Base-by-base conservation (phyloP, 2,888 invertebrate genomes). In the Blastobasis adustella region DNA sequence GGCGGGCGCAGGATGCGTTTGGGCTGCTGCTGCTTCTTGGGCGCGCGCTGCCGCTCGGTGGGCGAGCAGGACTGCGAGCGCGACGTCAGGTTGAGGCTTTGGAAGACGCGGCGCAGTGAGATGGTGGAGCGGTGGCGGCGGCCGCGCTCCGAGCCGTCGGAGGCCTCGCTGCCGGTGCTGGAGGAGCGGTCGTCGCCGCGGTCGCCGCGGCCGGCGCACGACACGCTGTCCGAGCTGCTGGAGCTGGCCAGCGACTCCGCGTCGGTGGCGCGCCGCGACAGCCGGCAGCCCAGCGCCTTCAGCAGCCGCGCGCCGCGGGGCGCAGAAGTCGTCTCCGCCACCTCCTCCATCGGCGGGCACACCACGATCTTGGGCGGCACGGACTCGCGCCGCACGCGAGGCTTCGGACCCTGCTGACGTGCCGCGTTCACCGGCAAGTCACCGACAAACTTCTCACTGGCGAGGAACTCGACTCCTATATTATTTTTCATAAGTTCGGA, bases 1-100 rank as follows among this genome's bases (percentile, higher is more conserved):
- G 95, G 95, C 49, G 94, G 90, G 43, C 96, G 90, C 6, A 95
- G 87, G 57, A 96, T 95, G 62, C 93, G 90, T 71, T 94, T 94
- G 1, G 94, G 94, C 53, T 91, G 90, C 42, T 85, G 79, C 66
- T 91, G 92, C 62, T 92, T 92, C 68, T 90, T 90, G 9, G 83
- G 79, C 53, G 74, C 79, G 7, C 87, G 74, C 43, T 80, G 70
- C 6, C 83, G 76, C 54, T 87, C 84, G 8, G 77, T 79, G 39
- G 91, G 91, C 53, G 90, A 91, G 73, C 91, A 90, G 46, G 93
- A 93, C 49, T 92, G 90, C 5, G 93, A 92, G 51, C 93, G 90
- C 10, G 90, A 86, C 9, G 91, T 88, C 44, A 93, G 81, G 62
- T 89, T 92, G 48, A 95, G 80, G 63, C 90, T 93, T 73, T 94